Conservation (phyloP, 2,797 vertebrate species). For the Parauchenoglanis ngamensis region DNA sequence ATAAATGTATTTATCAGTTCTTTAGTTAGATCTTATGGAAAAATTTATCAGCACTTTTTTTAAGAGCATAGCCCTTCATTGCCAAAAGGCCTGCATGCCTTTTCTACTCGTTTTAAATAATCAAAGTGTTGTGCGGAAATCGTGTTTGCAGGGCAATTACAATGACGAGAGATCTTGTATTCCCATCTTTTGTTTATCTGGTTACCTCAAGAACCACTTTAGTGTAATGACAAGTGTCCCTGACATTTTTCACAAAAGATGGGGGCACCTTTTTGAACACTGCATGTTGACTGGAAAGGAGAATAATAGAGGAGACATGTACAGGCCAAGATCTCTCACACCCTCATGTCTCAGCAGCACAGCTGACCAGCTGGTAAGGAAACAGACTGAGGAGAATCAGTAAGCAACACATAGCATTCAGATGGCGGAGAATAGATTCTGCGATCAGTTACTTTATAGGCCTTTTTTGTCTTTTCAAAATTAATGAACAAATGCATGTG, state of each 20-base stretch:
- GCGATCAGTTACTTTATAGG: constrained; percentile 15
- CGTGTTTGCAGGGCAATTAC: constrained; percentile 42
- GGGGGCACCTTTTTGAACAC: constrained; percentile 50
- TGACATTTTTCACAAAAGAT: constrained; percentile 58
- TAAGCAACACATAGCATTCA: constrained; percentile 20
- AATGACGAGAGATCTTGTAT: constrained; percentile 43
- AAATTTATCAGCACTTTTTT: neutral
- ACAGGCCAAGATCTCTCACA: constrained; percentile 51
- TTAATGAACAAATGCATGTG: constrained; percentile 25
- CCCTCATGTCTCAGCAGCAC: constrained; percentile 59
- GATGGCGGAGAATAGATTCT: constrained; percentile 27
- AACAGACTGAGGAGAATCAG: constrained; percentile 38
- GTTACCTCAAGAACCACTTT: constrained; percentile 51
- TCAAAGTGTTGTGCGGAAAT: neutral
- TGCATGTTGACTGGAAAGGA: constrained; percentile 49
- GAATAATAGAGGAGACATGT: constrained; percentile 52
- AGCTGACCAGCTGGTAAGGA: constrained; percentile 55
- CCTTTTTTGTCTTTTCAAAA: constrained; percentile 33
- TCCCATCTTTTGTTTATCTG: constrained; percentile 47
- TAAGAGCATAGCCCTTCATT: neutral
- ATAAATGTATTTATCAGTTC: neutral
- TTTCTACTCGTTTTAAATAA: constrained; percentile 14
- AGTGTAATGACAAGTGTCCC: constrained; percentile 41
- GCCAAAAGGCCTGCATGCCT: neutral
- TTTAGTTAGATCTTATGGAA: neutral